phyloP scores from a whole-genome alignment of 2,888 invertebrate genomes.

The Machimus rusticus region DNA sequence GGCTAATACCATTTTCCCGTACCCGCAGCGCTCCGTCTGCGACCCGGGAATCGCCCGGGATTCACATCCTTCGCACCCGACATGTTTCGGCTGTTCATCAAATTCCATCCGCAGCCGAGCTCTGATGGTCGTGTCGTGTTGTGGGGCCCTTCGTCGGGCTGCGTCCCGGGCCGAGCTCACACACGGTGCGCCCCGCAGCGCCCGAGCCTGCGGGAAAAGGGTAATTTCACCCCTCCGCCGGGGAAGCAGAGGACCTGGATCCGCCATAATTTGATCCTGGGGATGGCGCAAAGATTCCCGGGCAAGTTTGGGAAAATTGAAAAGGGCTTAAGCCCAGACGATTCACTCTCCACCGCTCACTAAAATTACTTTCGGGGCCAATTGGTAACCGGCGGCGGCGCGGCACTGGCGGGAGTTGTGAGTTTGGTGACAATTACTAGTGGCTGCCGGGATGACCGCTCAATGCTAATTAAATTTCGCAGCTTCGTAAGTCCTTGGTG shows the following conservation, averaged over 20 bases:
- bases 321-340: background rate
- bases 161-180: background rate
- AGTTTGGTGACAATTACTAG: background rate
- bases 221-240: background rate
- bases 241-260: background rate
- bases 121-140: background rate
- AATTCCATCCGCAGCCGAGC: background rate
- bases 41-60: background rate
- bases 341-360: background rate
- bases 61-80: background rate
- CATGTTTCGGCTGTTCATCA: background rate
- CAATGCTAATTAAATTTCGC: background rate
- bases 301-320: background rate
- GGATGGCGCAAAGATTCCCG: background rate
- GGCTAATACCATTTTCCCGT: constrained; percentile 24
- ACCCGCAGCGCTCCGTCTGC: background rate
- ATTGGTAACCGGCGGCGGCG: background rate
- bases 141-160: background rate
- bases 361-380: background rate
- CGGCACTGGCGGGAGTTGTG: background rate
- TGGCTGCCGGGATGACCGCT: background rate
- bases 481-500: background rate
- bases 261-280: background rate
- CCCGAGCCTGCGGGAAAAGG: background rate
- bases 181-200: background rate